Percentiles rank a stretch among this genome's conserved stretches.
phyloP scores from a whole-genome alignment of 2,888 invertebrate species.

The Aphrophora alni region DNA sequence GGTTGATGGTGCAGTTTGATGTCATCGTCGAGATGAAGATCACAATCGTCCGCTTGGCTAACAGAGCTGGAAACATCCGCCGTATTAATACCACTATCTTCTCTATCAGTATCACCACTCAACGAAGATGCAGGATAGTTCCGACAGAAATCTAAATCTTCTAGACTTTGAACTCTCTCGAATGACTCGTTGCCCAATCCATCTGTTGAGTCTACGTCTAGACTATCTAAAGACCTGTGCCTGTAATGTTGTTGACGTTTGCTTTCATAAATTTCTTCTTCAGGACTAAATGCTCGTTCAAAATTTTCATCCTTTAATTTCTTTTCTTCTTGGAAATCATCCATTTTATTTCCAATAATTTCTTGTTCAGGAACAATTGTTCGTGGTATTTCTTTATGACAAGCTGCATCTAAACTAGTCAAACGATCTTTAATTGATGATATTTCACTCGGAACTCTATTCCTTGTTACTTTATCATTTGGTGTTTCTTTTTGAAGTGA shows the following conservation, averaged over 20 bases:
- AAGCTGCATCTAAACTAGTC: conserved; percentile 57
- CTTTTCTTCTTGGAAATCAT: conserved; percentile 22
- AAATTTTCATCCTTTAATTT: neutral
- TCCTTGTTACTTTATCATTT: neutral
- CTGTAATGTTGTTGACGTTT: conserved; percentile 51
- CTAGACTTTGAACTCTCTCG: conserved; percentile 69
- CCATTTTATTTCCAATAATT: conserved; percentile 45
- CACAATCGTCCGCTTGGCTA: conserved; percentile 71
- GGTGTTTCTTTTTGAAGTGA: conserved; percentile 19
- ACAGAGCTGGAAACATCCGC: conserved; percentile 78
- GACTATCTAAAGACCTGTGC: conserved; percentile 68
- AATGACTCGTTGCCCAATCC: conserved; percentile 59
- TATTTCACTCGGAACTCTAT: neutral
- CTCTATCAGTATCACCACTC: conserved; percentile 70
- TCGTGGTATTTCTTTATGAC: conserved; percentile 48
- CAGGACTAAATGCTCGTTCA: conserved; percentile 58
- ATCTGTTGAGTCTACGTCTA: conserved; percentile 64
- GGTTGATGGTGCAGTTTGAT: conserved; percentile 46
- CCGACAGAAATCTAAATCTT: conserved; percentile 64
- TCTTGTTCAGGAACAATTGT: conserved; percentile 45
- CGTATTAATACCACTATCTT: conserved; percentile 81
- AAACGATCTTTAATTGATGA: conserved; percentile 52
- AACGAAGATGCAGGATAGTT: conserved; percentile 61
- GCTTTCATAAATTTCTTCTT: conserved; percentile 62
- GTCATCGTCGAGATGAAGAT: conserved; percentile 49